Evolutionary conservation across 2,113 vertebrate species (phyloP).

Genomic region (Lathamus discolor): DNA sequence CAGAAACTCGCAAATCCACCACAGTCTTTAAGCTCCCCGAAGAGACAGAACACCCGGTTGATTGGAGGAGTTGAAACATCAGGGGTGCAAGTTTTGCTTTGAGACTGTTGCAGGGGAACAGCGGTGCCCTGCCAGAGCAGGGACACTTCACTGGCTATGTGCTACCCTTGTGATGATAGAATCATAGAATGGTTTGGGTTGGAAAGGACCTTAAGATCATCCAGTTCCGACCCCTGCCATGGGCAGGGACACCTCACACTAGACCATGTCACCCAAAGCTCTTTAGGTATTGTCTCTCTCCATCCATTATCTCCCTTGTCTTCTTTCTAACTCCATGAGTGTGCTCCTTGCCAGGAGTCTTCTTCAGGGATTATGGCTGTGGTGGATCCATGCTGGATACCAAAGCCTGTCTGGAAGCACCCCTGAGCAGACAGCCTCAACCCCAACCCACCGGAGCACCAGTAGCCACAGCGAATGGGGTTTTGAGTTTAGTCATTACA

Average conservation of each 20-base stretch:
- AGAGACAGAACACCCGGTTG: background rate
- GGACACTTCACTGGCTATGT: background rate
- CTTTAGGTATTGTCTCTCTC: background rate
- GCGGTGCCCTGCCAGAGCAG: background rate
- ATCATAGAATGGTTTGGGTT: background rate
- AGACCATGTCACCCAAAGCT: background rate
- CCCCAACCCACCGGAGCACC: fast-evolving
- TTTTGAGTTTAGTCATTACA: background rate
- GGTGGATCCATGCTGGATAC: background rate
- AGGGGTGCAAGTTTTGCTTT: background rate
- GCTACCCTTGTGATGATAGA: background rate
- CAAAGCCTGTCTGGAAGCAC: background rate
- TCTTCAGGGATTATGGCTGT: background rate
- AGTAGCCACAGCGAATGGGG: fast-evolving
- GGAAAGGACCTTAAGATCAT: background rate
- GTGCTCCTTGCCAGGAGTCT: background rate
- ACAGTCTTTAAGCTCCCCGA: background rate
- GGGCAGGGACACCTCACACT: background rate
- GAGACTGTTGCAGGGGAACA: background rate
- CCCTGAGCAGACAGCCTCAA: fast-evolving
- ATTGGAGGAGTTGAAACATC: background rate
- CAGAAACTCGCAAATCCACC: background rate
- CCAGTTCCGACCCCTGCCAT: background rate
- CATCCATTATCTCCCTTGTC: background rate
- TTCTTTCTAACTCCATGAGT: background rate